phyloP scores from a whole-genome alignment of 2,113 vertebrate genomes.

The Toxotes chatareus region DNA sequence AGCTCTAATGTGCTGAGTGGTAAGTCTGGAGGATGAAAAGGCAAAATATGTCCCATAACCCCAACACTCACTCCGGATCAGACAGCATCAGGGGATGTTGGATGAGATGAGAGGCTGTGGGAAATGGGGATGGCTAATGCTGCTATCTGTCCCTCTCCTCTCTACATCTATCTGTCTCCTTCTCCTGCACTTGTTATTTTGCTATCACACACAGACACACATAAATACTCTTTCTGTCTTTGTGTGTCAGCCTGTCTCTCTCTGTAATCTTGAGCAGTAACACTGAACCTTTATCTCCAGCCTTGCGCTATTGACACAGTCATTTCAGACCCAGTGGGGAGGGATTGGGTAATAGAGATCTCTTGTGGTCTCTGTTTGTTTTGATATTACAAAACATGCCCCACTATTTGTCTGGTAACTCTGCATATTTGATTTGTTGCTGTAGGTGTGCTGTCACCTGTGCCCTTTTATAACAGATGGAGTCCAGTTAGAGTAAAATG shows the following conservation, averaged over 20 bases:
- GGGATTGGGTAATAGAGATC: constrained; percentile 57
- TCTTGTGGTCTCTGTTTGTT: constrained; percentile 49
- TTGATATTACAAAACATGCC: constrained; percentile 44
- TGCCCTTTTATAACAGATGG: constrained; percentile 46
- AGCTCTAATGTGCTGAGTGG: constrained; percentile 28
- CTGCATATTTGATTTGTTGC: constrained; percentile 55
- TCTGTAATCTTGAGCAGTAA: constrained; percentile 59
- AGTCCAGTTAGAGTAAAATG: constrained; percentile 26
- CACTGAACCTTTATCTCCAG: constrained; percentile 62
- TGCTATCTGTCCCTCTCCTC: constrained; percentile 55
- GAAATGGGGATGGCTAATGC: constrained; percentile 67
- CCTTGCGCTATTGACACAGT: constrained; percentile 61
- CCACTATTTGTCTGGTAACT: constrained; percentile 34
- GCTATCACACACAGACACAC: constrained; percentile 48
- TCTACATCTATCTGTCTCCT: constrained; percentile 48
- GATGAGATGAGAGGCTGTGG: constrained; percentile 65
- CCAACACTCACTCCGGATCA: constrained; percentile 40
- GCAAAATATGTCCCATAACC: constrained; percentile 40
- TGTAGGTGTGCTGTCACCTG: constrained; percentile 33
- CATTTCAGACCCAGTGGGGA: constrained; percentile 60
- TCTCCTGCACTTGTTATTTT: constrained; percentile 50
- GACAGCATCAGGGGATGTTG: constrained; percentile 40
- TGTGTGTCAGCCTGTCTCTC: constrained; percentile 22
- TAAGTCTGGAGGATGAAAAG: constrained; percentile 46
- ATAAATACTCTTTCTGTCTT: constrained; percentile 31